Evolutionary conservation across 2,113 vertebrate genomes (phyloP).

Genomic region (Otus sunia): DNA sequence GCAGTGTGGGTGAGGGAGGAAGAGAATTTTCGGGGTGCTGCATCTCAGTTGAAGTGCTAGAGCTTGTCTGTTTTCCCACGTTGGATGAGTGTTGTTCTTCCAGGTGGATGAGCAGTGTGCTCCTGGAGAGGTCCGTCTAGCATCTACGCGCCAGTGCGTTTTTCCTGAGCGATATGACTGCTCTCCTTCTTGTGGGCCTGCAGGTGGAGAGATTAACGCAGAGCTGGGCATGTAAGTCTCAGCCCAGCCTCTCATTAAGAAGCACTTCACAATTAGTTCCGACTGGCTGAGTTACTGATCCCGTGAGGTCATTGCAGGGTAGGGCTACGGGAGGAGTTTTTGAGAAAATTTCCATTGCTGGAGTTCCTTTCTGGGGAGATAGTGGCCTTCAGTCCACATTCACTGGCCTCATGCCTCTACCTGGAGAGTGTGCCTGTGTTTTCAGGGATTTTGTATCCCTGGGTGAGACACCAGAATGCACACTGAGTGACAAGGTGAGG

Average conservation of each 20-base stretch:
- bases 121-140: conserved; percentile 80
- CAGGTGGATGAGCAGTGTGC: conserved; percentile 83
- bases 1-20: fast-evolving
- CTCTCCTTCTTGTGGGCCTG: conserved; percentile 74
- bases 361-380: not conserved
- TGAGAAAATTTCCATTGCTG: not conserved
- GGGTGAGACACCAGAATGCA: not conserved
- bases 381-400: not conserved
- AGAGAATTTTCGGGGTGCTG: not conserved
- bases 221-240: conserved; percentile 88
- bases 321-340: not conserved
- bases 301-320: not conserved
- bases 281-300: not conserved
- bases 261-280: not conserved
- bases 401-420: not conserved
- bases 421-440: not conserved
- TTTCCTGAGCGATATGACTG: conserved; percentile 77
- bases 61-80: not conserved
- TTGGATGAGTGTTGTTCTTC: not conserved
- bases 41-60: not conserved
- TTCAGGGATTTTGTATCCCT: not conserved
- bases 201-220: conserved; percentile 77
- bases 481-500: not conserved
- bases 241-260: not conserved
- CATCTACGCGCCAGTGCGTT: conserved; percentile 80